Base-by-base conservation (phyloP, 2,888 invertebrate genomes). In the Allophyes oxyacanthae region DNA sequence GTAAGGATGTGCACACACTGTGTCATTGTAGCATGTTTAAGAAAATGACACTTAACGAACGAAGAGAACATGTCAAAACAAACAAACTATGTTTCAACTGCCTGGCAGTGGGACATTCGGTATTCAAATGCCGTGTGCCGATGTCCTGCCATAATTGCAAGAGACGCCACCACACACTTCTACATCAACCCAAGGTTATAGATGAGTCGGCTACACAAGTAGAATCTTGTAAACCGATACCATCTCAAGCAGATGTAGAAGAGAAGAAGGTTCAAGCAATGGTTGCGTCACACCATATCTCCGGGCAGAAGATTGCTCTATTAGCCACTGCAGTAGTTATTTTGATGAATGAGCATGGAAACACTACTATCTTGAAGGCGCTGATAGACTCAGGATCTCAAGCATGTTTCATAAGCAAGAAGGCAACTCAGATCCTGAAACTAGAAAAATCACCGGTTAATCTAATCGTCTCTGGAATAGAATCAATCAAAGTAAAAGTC, bases 331-430 rank as follows among this genome's bases (percentile, higher is more conserved):
- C 75, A 15, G 8, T 74, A 10, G 67, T 75, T 6, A 37, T 36
- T 13, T 58, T 64, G 9, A 67, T 25, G 44, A 53, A 30, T 15
- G 63, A 28, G 8, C 28, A 28, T 1, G 28, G 28, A 28, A 28
- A 28, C 7, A 8, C 28, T 8, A 28, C 28, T 25, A 20, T 52
- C 20, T 50, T 77, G 6, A 68, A 72, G 1, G 71, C 70, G n/a
- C 44, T 75, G 8, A 60, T 77, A 10, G 77, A 77, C 41, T 58
- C 50, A 48, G 77, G 75, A n/a, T 77, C 73, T 11, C 44, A 65
- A 64, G 72, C 64, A 7, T 26, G 41, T 6, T 73, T 73, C 42
- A 64, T 73, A 5, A 67, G 64, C 26, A 65, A 72, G 34, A 62
- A 45, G 28, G 72, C 66, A 11, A 33, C 71, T 34, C 64, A 64